phyloP scores from a whole-genome alignment of 2,888 invertebrate species.

The Brenthis daphne region DNA sequence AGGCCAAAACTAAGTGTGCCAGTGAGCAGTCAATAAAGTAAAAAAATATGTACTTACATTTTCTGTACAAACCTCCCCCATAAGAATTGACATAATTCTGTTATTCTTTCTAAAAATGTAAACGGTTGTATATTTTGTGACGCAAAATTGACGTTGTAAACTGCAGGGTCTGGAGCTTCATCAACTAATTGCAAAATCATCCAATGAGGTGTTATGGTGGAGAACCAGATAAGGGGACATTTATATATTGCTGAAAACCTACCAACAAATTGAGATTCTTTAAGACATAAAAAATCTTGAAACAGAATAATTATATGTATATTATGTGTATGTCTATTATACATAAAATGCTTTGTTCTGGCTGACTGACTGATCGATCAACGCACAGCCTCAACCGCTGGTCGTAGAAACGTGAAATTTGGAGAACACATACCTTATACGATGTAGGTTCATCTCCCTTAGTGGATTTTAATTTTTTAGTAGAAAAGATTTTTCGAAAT shows the following conservation, averaged over 20 bases:
- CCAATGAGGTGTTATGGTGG: conserved; percentile 46
- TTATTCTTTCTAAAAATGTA: conserved; percentile 52
- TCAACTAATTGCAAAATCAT: conserved; percentile 54
- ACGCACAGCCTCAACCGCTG: too few relatives aligned
- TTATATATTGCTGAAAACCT: conserved; percentile 39
- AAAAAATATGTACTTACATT: conserved; percentile 29
- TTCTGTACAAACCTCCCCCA: conserved; percentile 23
- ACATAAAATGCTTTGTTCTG: too few relatives aligned
- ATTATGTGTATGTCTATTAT: too few relatives aligned
- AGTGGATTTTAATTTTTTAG: too few relatives aligned
- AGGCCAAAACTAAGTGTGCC: not conserved
- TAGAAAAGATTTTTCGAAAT: too few relatives aligned
- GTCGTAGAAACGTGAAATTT: too few relatives aligned
- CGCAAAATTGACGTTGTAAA: conserved; percentile 47
- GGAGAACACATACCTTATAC: too few relatives aligned
- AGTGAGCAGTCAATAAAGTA: not conserved
- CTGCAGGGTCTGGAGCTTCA: conserved; percentile 54
- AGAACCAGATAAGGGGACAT: conserved; percentile 43
- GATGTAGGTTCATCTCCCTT: too few relatives aligned
- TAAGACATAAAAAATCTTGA: too few relatives aligned
- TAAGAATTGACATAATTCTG: conserved; percentile 44
- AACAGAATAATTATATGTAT: too few relatives aligned
- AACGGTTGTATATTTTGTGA: conserved; percentile 49
- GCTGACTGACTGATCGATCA: too few relatives aligned
- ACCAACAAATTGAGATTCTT: not conserved